Conservation (phyloP, 53 echinoderm and acorn worm species). For the Holothuria leucospilota region DNA sequence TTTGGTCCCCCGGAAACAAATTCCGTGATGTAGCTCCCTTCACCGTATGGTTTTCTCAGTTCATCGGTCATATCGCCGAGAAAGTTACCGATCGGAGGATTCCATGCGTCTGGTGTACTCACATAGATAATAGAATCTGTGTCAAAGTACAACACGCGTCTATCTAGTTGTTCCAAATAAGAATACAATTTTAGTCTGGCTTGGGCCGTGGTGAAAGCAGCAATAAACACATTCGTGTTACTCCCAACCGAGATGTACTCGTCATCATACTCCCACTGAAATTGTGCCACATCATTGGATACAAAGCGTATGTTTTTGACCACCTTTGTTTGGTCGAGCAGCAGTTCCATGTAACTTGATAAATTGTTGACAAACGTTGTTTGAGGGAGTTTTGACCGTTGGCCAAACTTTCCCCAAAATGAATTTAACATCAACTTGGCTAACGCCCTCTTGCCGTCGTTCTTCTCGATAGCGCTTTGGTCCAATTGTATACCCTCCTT, state of each 20-base stretch:
- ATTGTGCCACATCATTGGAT: neutral
- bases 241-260: neutral
- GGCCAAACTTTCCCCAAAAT: slow-evolving; percentile 69
- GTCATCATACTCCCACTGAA: neutral
- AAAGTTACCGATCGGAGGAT: too few species aligned
- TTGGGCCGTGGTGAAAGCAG: slow-evolving; percentile 52
- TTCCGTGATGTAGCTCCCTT: too few species aligned
- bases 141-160: slow-evolving; percentile 47
- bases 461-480: slow-evolving; percentile 39
- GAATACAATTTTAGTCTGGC: slow-evolving; percentile 52
- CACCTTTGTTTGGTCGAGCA: slow-evolving; percentile 14
- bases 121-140: too few species aligned
- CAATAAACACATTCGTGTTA: slow-evolving; percentile 22
- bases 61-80: too few species aligned
- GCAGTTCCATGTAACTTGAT: neutral
- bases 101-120: too few species aligned
- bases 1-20: too few species aligned
- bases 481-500: slow-evolving; percentile 63
- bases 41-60: too few species aligned
- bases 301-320: neutral
- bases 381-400: slow-evolving; percentile 23
- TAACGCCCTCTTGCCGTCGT: slow-evolving; percentile 52
- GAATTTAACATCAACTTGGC: slow-evolving; percentile 72
- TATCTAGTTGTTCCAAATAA: slow-evolving; percentile 45
- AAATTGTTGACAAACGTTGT: neutral